Evolutionary conservation across 1,140 invertebrate genomes (phyloP).

Genomic region (Sitobion miscanthi): DNA sequence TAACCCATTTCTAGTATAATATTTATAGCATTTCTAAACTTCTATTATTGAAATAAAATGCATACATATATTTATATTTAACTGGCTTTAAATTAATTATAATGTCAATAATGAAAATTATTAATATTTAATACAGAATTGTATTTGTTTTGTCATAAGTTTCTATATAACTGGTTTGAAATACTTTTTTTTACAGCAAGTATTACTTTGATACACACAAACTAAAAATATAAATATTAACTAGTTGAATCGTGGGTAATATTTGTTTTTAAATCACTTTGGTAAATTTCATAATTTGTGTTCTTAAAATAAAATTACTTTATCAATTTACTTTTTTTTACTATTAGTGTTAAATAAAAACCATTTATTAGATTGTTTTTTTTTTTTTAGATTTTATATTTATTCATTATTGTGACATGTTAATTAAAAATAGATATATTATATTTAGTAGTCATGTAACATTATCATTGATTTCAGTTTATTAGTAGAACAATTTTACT

Average conservation of each 20-base stretch:
- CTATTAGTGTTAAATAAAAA: not conserved
- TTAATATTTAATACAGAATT: not conserved
- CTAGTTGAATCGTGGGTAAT: not conserved
- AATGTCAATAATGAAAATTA: too few species aligned
- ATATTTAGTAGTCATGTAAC: not conserved
- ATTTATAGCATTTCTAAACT: not conserved
- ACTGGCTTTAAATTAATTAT: not conserved
- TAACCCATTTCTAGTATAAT: not conserved
- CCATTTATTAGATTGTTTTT: not conserved
- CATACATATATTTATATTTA: not conserved
- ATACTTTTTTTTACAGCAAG: not conserved
- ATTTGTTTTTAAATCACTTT: conserved; percentile 3
- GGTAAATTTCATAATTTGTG: not conserved
- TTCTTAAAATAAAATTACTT: not conserved
- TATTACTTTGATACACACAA: not conserved
- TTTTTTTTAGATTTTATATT: not conserved
- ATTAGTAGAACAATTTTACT: conserved; percentile 8
- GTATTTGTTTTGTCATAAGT: not conserved
- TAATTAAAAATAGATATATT: not conserved
- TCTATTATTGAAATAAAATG: not conserved
- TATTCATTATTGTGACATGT: not conserved
- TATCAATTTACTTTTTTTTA: not conserved
- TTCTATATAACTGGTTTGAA: not conserved
- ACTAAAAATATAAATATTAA: not conserved
- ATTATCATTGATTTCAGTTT: not conserved